Percentiles rank a stretch among this genome's conserved stretches.
These are phyloP conservation scores for Pristionchus japonicus DNA, from an alignment of 2,888 invertebrate genomes.

Conservation along the genomic window DNA sequence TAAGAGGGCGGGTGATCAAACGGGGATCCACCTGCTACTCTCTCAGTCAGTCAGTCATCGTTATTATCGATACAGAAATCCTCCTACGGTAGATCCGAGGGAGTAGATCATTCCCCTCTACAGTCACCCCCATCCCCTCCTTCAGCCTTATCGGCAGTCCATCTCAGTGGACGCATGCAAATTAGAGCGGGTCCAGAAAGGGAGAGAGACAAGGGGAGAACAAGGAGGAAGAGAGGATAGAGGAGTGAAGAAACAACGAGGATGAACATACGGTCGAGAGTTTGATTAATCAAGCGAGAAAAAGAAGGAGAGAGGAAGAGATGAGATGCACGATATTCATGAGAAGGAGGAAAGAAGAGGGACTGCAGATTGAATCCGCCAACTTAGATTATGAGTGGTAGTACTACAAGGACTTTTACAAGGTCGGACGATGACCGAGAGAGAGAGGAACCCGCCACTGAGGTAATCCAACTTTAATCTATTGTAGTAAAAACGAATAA, in stretches of 20 bases:
- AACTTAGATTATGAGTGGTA: conserved; percentile 18
- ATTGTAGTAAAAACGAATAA: not conserved
- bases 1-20: too few relatives aligned
- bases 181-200: conserved; percentile 16
- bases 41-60: too few relatives aligned
- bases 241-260: not conserved
- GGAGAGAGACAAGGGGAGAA: not conserved
- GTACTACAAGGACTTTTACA: conserved; percentile 11
- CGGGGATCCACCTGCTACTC: not conserved
- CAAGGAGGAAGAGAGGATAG: not conserved
- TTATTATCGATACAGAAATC: too few relatives aligned
- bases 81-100: not conserved
- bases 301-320: not conserved
- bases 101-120: not conserved
- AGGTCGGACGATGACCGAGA: not conserved
- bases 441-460: not conserved
- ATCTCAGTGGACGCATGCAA: conserved; percentile 14
- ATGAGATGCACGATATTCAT: not conserved
- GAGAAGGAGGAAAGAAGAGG: not conserved
- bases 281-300: conserved; percentile 13
- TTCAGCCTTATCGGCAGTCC: not conserved
- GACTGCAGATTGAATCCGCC: not conserved
- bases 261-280: conserved; percentile 12
- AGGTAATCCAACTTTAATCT: conserved; percentile 10
- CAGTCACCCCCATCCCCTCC: not conserved